Evolutionary conservation across 1,140 invertebrate species (phyloP).

Genomic region (Drosophila rhopaloa): DNA sequence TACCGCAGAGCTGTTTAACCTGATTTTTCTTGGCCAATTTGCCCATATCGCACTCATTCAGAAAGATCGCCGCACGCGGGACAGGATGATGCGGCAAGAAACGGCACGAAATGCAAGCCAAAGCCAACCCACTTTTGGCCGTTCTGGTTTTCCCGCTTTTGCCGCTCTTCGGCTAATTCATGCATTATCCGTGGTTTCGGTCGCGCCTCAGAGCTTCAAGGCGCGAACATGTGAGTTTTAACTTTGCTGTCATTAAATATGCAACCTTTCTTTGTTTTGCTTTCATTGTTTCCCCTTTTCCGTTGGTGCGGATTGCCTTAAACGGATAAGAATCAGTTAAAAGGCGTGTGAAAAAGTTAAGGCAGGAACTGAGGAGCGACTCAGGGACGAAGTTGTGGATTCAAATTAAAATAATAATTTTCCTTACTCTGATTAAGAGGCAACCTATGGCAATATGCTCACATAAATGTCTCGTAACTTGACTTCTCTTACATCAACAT

Average conservation of each 20-base stretch:
- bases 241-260: conserved; percentile 61
- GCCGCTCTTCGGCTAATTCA: conserved; percentile 47
- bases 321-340: conserved; percentile 32
- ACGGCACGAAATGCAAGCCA: conserved; percentile 27
- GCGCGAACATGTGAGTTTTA: conserved; percentile 63
- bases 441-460: no score
- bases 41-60: conserved; percentile 66
- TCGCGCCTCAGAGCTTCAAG: conserved; percentile 16
- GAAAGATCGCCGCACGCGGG: conserved; percentile 43
- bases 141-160: conserved; percentile 14
- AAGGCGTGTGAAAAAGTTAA: conserved; percentile 45
- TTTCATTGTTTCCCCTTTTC: conserved; percentile 9
- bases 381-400: no score
- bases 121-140: conserved; percentile 60
- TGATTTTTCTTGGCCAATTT: conserved; percentile 73
- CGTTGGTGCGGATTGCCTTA: conserved; percentile 11
- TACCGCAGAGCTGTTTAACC: conserved; percentile 75
- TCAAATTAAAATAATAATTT: no score
- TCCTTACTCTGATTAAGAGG: no score
- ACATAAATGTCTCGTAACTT: no score
- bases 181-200: conserved; percentile 41
- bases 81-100: conserved; percentile 68
- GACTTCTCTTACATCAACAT: no score
- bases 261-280: conserved; percentile 27
- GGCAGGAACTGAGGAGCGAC: background rate